Evolutionary conservation across 1,140 invertebrate genomes (phyloP).

Genomic region (Drosophila dunni): DNA sequence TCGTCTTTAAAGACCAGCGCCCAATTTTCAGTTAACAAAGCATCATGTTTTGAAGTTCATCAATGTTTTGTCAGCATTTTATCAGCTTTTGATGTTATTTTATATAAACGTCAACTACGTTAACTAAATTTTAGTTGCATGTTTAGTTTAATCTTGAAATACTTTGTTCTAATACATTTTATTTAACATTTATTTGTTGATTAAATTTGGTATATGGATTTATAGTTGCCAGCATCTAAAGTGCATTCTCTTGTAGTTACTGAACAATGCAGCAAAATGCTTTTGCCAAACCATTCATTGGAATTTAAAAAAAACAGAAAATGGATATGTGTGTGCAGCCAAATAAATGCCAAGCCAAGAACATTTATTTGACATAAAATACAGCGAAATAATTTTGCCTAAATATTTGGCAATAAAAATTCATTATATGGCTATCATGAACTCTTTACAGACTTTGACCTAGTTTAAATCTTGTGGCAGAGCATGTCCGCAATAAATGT

Average conservation of each 20-base stretch:
- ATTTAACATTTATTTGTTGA: no score
- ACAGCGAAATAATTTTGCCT: conserved; percentile 43
- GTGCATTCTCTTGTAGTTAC: conserved; percentile 13
- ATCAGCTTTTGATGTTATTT: no score
- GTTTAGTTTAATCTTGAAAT: no score
- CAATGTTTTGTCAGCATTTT: no score
- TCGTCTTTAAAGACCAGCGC: background rate
- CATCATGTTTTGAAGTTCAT: no score
- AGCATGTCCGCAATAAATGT: background rate
- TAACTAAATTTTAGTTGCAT: no score
- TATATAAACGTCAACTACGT: no score
- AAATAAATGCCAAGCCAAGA: conserved; percentile 28
- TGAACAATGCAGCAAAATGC: background rate
- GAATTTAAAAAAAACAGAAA: background rate
- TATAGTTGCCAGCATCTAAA: background rate
- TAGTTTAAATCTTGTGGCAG: conserved; percentile 11
- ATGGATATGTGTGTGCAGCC: conserved; percentile 7
- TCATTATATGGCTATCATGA: conserved; percentile 25
- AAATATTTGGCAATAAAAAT: conserved; percentile 51
- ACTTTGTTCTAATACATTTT: no score
- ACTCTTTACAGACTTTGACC: conserved; percentile 28
- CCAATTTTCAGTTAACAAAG: background rate
- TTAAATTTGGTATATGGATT: no score
- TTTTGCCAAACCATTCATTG: background rate
- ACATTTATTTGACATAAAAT: conserved; percentile 48